Evolutionary conservation across 2,888 invertebrate genomes (phyloP).

Genomic region (Agrochola litura): DNA sequence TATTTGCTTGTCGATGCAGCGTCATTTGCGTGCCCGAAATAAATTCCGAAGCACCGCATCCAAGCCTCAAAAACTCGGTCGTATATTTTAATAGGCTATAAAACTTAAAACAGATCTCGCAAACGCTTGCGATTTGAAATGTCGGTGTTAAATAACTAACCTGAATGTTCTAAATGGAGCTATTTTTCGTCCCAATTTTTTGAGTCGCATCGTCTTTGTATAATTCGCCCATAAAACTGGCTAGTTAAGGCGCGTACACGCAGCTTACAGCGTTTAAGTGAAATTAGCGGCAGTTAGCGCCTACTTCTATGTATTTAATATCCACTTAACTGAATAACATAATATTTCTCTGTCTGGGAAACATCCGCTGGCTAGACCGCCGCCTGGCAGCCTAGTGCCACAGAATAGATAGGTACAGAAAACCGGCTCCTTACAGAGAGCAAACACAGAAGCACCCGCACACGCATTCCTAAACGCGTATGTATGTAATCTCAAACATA

Average conservation of each 20-base stretch:
- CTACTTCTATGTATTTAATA: conserved; percentile 76
- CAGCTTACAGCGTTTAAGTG: conserved; percentile 68
- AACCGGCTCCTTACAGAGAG: background rate
- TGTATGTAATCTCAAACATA: background rate
- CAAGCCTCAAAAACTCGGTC: conserved; percentile 59
- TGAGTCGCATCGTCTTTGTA: conserved; percentile 61
- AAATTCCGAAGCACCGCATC: conserved; percentile 48
- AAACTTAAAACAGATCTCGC: conserved; percentile 45
- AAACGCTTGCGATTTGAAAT: conserved; percentile 19
- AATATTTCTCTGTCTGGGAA: conserved; percentile 77
- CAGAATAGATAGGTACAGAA: conserved; percentile 4
- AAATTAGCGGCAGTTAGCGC: conserved; percentile 78
- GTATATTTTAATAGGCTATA: conserved; percentile 65
- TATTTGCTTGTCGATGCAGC: conserved; percentile 36
- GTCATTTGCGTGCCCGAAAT: conserved; percentile 53
- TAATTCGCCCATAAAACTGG: conserved; percentile 68
- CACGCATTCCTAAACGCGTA: background rate
- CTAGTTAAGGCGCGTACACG: conserved; percentile 53
- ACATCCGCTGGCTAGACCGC: conserved; percentile 75
- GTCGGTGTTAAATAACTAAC: conserved; percentile 34
- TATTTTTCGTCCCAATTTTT: conserved; percentile 67
- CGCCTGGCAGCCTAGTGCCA: conserved; percentile 43
- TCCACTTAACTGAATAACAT: conserved; percentile 77
- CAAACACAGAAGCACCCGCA: background rate
- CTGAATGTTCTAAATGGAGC: conserved; percentile 37